Percentiles rank a stretch among this genome's conserved stretches.
phyloP scores from a whole-genome alignment of 35 echinoderm and acorn worm species.

The Ptychodera flava region DNA sequence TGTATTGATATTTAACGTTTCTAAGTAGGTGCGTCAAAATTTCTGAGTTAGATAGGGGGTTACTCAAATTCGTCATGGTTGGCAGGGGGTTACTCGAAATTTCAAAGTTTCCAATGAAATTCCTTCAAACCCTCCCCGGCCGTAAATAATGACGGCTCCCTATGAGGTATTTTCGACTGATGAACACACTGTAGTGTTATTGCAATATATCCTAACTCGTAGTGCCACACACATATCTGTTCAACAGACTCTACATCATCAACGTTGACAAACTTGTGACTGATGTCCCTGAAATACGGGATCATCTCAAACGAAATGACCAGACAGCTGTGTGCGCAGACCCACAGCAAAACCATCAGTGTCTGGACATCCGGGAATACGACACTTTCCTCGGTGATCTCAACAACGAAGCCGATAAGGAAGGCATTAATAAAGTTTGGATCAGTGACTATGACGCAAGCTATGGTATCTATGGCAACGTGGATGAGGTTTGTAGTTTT shows the following conservation, averaged over 20 bases:
- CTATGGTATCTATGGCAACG: constrained; percentile 69
- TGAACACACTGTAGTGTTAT: too few relatives aligned
- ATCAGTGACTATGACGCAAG: constrained; percentile 68
- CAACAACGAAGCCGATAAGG: neutral
- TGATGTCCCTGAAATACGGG: neutral
- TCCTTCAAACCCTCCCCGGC: too few relatives aligned
- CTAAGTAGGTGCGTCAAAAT: too few relatives aligned
- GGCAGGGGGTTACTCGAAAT: too few relatives aligned
- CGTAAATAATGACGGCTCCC: too few relatives aligned
- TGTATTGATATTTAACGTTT: too few relatives aligned
- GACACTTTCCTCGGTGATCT: constrained; percentile 48
- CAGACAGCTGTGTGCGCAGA: neutral
- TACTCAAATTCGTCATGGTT: too few relatives aligned
- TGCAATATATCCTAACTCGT: too few relatives aligned
- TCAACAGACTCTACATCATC: neutral
- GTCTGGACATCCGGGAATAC: constrained; percentile 21
- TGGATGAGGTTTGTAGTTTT: constrained; percentile 35
- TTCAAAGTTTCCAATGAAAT: too few relatives aligned
- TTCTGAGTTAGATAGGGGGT: too few relatives aligned
- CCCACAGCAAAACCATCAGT: neutral
- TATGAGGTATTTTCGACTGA: too few relatives aligned
- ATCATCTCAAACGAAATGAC: neutral
- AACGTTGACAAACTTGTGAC: neutral
- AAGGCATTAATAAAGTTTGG: constrained; percentile 43
- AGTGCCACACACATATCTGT: too few relatives aligned